phyloP scores from a whole-genome alignment of 1,140 invertebrate genomes.

The Charaxes varanes region DNA sequence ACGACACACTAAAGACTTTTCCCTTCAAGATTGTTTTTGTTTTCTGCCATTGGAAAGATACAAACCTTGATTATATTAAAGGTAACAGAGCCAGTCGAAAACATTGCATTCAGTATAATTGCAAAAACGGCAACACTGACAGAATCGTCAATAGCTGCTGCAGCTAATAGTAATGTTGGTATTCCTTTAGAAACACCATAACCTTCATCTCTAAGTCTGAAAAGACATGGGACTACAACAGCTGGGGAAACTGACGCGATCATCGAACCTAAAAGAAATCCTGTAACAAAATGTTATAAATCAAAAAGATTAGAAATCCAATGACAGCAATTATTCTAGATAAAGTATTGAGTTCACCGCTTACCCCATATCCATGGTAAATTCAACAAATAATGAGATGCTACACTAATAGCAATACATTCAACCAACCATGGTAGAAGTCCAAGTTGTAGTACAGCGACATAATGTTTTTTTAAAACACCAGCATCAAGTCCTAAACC shows the following conservation, averaged over 20 bases:
- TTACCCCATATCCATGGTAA: constrained; percentile 91
- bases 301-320: neutral
- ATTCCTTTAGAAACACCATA: constrained; percentile 96
- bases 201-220: constrained; percentile 87
- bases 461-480: constrained; percentile 86
- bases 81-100: constrained; percentile 81
- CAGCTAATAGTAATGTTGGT: constrained; percentile 94
- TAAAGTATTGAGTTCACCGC: constrained; percentile 1
- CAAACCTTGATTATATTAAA: constrained; percentile 73
- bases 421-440: constrained; percentile 91
- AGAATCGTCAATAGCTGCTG: constrained; percentile 91
- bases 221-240: constrained; percentile 94
- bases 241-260: constrained; percentile 96
- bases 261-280: constrained; percentile 88
- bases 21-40: no score
- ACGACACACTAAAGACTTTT: no score
- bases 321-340: neutral
- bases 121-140: constrained; percentile 94
- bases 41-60: no score
- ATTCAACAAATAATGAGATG: constrained; percentile 83
- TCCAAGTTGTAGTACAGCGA: constrained; percentile 87
- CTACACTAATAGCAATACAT: constrained; percentile 79
- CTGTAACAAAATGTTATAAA: constrained; percentile 33
- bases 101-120: constrained; percentile 89
- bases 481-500: constrained; percentile 93